Conservation (phyloP, 2,113 vertebrate genomes). For the Mustelus asterias region DNA sequence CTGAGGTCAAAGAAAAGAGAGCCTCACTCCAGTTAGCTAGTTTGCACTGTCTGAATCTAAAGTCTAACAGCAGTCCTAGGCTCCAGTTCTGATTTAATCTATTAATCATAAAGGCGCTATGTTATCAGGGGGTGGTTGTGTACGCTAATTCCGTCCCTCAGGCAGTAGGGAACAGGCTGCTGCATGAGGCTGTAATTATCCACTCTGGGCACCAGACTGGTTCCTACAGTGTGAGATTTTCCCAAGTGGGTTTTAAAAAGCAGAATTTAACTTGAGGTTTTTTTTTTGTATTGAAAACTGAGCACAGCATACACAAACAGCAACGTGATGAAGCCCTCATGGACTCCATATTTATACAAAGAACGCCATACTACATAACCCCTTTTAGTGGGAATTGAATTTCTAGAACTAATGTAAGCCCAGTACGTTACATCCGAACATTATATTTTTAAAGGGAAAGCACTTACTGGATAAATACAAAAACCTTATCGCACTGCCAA, state of each 20-base stretch:
- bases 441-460: neutral
- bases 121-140: conserved; percentile 3
- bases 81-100: conserved; percentile 1
- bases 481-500: neutral
- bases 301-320: neutral
- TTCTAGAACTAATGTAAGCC: neutral
- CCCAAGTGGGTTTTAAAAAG: conserved; percentile 23
- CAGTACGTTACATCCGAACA: neutral
- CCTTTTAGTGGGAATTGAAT: neutral
- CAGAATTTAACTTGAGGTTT: conserved; percentile 6
- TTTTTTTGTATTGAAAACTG: neutral
- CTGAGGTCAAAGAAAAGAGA: conserved; percentile 1
- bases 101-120: conserved; percentile 31
- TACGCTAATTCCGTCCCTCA: conserved; percentile 24
- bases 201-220: conserved; percentile 2
- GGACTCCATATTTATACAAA: neutral
- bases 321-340: neutral
- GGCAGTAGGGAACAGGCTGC: conserved; percentile 12
- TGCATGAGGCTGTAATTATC: conserved; percentile 27
- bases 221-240: neutral
- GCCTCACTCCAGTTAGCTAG: neutral
- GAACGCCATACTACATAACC: too few relatives aligned
- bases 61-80: conserved; percentile 6
- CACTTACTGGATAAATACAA: neutral
- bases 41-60: conserved; percentile 5